These are phyloP conservation scores for Escarpia spicata DNA, from an alignment of 2,888 invertebrate genomes.

Conservation along the genomic window DNA sequence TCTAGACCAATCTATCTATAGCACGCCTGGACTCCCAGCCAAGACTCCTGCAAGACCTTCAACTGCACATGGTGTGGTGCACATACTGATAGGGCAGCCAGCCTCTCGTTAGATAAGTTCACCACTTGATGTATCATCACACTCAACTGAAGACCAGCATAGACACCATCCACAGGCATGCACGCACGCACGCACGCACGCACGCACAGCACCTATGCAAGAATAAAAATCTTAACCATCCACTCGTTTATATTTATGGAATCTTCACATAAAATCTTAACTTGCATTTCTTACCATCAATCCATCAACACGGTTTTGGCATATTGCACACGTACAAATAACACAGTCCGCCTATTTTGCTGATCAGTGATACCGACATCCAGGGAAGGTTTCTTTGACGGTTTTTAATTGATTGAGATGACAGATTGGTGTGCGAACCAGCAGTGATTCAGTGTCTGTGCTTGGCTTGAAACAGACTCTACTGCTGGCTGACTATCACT, in stretches of 20 bases:
- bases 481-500: background rate
- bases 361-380: no score
- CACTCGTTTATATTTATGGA: background rate
- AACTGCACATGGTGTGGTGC: background rate
- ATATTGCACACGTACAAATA: background rate
- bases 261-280: background rate
- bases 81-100: background rate
- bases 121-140: background rate
- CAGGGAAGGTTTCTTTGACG: background rate
- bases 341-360: no score
- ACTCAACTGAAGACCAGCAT: background rate
- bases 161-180: background rate
- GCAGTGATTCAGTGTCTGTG: background rate
- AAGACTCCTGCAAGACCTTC: background rate
- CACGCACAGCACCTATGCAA: no score
- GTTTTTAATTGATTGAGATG: background rate
- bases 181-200: no score
- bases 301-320: background rate
- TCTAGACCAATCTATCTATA: background rate
- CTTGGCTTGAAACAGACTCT: background rate
- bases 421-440: background rate
- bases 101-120: background rate
- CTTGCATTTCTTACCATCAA: background rate
- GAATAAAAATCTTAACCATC: background rate
- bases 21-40: background rate